Percentiles rank a stretch among this genome's conserved stretches.
These are phyloP conservation scores for Chloroceryle amazona DNA, from an alignment of 2,797 vertebrate genomes.

Conservation along the genomic window DNA sequence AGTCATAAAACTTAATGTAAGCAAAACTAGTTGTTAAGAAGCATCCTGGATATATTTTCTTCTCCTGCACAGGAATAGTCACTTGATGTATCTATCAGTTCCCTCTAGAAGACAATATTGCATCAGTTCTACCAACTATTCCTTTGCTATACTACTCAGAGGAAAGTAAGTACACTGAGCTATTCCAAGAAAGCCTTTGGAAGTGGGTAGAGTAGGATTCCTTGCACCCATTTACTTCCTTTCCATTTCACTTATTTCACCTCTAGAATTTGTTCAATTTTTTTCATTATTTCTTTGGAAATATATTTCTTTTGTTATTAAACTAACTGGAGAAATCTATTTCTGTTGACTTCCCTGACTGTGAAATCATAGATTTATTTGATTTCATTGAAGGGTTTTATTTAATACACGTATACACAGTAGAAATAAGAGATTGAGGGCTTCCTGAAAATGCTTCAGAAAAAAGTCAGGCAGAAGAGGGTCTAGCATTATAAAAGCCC, in stretches of 20 bases:
- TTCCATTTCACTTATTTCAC: neutral
- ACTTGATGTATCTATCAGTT: neutral
- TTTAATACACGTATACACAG: neutral
- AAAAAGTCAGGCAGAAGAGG: neutral
- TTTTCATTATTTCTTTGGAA: neutral
- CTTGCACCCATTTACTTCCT: neutral
- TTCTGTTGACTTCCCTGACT: neutral
- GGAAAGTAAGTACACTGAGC: neutral
- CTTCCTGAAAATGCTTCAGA: neutral
- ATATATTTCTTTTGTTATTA: neutral
- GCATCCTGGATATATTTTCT: neutral
- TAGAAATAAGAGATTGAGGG: neutral
- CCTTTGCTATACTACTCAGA: neutral
- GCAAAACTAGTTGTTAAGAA: neutral
- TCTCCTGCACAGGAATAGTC: neutral
- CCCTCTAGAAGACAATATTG: neutral
- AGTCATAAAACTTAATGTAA: neutral
- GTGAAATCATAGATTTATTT: neutral
- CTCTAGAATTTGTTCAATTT: neutral
- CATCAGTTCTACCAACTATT: neutral
- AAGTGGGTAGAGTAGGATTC: neutral
- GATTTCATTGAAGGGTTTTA: neutral
- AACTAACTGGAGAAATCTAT: neutral
- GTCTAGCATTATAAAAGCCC: neutral
- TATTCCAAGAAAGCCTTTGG: neutral